Evolutionary conservation across 92 coral and sea anemone species (phyloP).

Genomic region (Diadumene lineata): DNA sequence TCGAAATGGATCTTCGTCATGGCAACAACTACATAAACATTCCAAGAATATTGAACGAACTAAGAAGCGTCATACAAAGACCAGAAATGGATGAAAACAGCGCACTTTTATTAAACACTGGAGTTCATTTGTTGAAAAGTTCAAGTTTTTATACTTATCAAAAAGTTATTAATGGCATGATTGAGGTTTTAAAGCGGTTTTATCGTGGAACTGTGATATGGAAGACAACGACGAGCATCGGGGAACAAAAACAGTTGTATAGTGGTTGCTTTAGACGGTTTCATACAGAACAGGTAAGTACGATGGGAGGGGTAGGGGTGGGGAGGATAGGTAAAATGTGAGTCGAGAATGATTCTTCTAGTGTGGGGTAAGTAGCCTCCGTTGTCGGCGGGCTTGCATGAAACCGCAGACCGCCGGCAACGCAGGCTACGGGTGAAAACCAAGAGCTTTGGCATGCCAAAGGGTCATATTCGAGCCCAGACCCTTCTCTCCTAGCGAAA

Average conservation of each 20-base stretch:
- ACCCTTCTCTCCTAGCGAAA: too few relatives aligned
- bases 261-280: conserved; percentile 86
- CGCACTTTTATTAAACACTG: conserved; percentile 75
- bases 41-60: conserved; percentile 71
- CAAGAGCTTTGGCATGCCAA: too few relatives aligned
- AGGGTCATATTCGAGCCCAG: too few relatives aligned
- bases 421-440: too few relatives aligned
- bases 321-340: too few relatives aligned
- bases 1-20: conserved; percentile 69
- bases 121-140: conserved; percentile 82
- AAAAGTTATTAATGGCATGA: conserved; percentile 70
- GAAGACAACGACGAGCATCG: conserved; percentile 86
- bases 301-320: too few relatives aligned
- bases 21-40: conserved; percentile 68
- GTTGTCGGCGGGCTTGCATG: too few relatives aligned
- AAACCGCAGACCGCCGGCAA: too few relatives aligned
- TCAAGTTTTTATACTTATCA: conserved; percentile 78
- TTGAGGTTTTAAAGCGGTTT: conserved; percentile 49
- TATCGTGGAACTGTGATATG: conserved; percentile 82
- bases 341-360: too few relatives aligned
- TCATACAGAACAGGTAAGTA: conserved; percentile 91
- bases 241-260: conserved; percentile 77
- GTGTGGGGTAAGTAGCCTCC: too few relatives aligned
- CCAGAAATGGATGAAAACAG: conserved; percentile 82
- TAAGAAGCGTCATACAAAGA: conserved; percentile 58